A percentile compares a stretch with the other conserved stretches of the same genome.
Evolutionary conservation across 1,140 invertebrate species (phyloP).

Genomic region (Metaphire vulgaris): DNA sequence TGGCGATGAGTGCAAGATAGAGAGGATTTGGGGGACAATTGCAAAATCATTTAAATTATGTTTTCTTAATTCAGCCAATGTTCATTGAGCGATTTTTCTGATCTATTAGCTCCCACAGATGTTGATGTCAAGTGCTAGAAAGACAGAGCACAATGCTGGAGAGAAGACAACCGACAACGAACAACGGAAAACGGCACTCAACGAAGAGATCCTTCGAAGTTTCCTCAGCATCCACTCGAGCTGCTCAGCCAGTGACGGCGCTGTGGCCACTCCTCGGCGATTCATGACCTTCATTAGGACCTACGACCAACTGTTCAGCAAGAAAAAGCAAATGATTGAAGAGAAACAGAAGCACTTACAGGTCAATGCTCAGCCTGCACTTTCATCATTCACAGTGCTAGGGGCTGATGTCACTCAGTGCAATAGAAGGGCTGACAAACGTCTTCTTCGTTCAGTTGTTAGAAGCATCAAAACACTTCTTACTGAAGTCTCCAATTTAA

Average conservation of each 20-base stretch:
- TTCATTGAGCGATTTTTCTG: no score
- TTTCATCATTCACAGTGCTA: no score
- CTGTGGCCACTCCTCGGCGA: conserved; percentile 55
- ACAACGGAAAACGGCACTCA: conserved; percentile 42
- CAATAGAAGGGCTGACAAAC: no score
- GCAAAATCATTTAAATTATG: no score
- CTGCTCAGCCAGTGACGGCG: conserved; percentile 34
- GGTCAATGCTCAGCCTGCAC: no score
- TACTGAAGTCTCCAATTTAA: no score
- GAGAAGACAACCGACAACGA: conserved; percentile 36
- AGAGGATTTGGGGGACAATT: no score
- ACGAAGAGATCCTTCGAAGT: conserved; percentile 50
- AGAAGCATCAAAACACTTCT: no score
- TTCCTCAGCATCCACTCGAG: conserved; percentile 55
- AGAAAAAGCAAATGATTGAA: conserved; percentile 56
- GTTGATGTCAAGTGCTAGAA: conserved; percentile 44
- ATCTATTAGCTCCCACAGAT: conserved; percentile 43
- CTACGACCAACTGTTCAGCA: conserved; percentile 57
- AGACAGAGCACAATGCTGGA: conserved; percentile 42
- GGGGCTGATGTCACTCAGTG: no score
- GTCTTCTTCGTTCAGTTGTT: no score
- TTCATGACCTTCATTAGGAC: conserved; percentile 61
- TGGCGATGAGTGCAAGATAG: no score
- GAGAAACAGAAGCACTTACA: conserved; percentile 58
- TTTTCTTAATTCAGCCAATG: no score